Evolutionary conservation across 2,797 vertebrate genomes (phyloP).

Genomic region (Apogon talboti): DNA sequence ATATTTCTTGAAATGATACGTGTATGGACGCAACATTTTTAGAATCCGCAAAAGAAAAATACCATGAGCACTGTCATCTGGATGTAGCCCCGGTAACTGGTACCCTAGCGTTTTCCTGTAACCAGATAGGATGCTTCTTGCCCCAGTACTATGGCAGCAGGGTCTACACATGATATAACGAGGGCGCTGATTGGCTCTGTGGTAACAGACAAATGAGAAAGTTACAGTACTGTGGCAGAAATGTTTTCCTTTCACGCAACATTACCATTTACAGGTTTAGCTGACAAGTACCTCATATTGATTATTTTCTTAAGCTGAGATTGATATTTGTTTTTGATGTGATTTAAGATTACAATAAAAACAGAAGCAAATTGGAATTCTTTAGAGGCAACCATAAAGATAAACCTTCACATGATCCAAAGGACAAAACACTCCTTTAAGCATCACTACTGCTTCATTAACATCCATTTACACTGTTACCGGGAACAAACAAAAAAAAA

Average conservation of each 20-base stretch:
- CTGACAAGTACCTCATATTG: neutral
- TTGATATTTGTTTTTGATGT: slow-evolving; percentile 1
- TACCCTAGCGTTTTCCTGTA: too few relatives aligned
- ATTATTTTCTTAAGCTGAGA: slow-evolving; percentile 8
- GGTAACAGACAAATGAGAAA: too few relatives aligned
- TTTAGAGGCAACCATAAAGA: slow-evolving; percentile 2
- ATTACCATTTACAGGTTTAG: neutral
- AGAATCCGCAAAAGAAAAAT: too few relatives aligned
- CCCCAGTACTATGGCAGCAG: too few relatives aligned
- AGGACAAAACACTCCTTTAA: slow-evolving; percentile 11
- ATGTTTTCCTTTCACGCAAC: slow-evolving; percentile 7
- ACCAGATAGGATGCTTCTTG: too few relatives aligned
- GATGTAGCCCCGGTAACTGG: too few relatives aligned
- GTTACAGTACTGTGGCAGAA: too few relatives aligned
- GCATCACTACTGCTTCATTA: slow-evolving; percentile 40
- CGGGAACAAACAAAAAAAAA: slow-evolving; percentile 24
- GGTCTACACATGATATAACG: too few relatives aligned
- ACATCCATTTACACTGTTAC: slow-evolving; percentile 44
- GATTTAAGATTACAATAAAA: neutral
- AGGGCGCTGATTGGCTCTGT: too few relatives aligned
- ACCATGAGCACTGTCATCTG: too few relatives aligned
- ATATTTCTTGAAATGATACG: too few relatives aligned
- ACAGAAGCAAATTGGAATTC: neutral
- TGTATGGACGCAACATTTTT: too few relatives aligned
- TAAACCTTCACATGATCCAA: neutral